A percentile compares a stretch with the other conserved stretches of the same genome.
Conservation (phyloP, 2,797 vertebrate species). For the Chelidonichthys spinosus region DNA sequence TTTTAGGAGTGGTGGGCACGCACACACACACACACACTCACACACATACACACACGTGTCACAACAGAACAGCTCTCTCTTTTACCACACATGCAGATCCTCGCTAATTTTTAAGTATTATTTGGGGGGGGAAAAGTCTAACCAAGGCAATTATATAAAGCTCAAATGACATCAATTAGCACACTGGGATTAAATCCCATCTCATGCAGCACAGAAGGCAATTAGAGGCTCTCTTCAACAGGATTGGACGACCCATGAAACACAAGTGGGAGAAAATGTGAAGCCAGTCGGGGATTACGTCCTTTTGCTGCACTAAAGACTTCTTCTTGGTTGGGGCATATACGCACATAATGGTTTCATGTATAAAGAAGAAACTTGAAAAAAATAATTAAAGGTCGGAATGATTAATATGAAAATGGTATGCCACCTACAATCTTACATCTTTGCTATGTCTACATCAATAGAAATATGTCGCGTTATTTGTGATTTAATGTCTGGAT, state of each 20-base stretch:
- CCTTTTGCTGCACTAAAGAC: not conserved
- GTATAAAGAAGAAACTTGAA: too few relatives aligned
- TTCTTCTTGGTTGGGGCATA: not conserved
- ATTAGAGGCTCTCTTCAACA: not conserved
- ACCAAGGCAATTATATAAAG: not conserved
- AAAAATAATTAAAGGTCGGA: too few relatives aligned
- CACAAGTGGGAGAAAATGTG: not conserved
- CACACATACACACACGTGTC: not conserved
- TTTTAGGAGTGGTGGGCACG: conserved; percentile 2
- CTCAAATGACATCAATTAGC: conserved; percentile 10
- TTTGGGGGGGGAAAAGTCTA: not conserved
- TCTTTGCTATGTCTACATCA: not conserved
- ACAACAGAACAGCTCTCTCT: not conserved
- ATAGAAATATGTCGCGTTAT: not conserved
- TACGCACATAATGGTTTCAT: accelerated
- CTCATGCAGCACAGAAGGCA: not conserved
- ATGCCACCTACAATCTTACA: not conserved
- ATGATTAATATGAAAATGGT: too few relatives aligned
- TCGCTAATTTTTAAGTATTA: not conserved
- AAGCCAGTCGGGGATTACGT: not conserved
- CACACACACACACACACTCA: not conserved
- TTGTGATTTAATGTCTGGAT: not conserved
- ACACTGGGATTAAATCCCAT: not conserved
- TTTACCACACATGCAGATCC: not conserved
- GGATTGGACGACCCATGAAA: not conserved